Evolutionary conservation across 2,113 vertebrate species (phyloP).

Genomic region (Emberiza fucata): DNA sequence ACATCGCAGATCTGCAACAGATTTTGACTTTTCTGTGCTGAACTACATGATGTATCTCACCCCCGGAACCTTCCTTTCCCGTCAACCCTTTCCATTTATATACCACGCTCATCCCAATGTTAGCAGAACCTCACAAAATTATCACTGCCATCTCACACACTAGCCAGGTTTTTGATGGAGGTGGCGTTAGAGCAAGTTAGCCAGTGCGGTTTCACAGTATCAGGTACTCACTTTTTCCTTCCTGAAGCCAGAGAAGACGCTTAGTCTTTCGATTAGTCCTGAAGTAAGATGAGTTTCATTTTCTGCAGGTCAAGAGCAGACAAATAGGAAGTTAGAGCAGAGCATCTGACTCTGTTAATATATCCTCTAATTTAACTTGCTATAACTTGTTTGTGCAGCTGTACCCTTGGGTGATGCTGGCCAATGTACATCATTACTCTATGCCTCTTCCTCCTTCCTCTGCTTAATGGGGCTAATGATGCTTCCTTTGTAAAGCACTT

Average conservation of each 20-base stretch:
- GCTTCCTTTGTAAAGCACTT: not conserved
- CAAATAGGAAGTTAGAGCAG: not conserved
- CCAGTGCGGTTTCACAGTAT: fast-evolving
- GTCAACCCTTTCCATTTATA: constrained; percentile 26
- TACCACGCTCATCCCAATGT: not conserved
- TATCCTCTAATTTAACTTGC: not conserved
- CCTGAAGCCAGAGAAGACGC: not conserved
- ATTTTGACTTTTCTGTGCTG: constrained; percentile 40
- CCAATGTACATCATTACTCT: not conserved
- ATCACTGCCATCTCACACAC: not conserved
- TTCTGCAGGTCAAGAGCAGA: not conserved
- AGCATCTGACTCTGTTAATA: not conserved
- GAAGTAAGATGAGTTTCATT: not conserved
- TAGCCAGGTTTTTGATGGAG: not conserved
- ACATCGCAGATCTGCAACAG: constrained; percentile 22
- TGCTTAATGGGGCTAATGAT: not conserved
- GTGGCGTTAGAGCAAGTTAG: not conserved
- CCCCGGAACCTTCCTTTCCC: not conserved
- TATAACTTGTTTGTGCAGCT: not conserved
- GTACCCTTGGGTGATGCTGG: not conserved
- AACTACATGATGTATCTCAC: not conserved
- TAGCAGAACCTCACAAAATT: not conserved
- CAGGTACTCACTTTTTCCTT: not conserved
- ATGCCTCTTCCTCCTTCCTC: not conserved
- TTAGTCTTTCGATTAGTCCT: not conserved